phyloP scores from a whole-genome alignment of 2,113 vertebrate species.

The Mastomys natalensis region DNA sequence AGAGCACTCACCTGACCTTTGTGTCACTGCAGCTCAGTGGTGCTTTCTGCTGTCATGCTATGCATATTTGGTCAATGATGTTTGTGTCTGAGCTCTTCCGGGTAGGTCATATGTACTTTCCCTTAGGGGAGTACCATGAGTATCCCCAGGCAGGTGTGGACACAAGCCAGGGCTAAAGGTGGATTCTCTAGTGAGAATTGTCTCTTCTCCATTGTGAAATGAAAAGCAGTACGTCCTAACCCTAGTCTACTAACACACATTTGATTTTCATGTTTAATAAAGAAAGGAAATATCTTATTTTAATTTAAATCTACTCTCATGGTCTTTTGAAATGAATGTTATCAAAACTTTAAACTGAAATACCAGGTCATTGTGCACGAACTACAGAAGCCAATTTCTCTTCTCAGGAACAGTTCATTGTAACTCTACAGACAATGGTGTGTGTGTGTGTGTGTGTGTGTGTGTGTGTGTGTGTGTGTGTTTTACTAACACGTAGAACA shows the following conservation, averaged over 20 bases:
- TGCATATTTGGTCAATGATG: not conserved
- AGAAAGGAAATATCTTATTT: slow-evolving; percentile 46
- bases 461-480: not conserved
- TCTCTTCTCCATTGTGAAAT: not conserved
- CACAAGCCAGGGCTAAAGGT: not conserved
- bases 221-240: slow-evolving; percentile 37
- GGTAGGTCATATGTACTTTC: slow-evolving; percentile 53
- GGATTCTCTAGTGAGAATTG: not conserved
- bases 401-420: slow-evolving; percentile 13
- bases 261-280: slow-evolving; percentile 29
- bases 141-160: not conserved
- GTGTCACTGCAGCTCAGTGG: not conserved
- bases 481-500: not conserved
- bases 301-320: slow-evolving; percentile 9
- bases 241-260: slow-evolving; percentile 3
- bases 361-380: not conserved
- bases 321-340: slow-evolving; percentile 43
- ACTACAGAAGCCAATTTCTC: not conserved
- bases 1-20: not conserved
- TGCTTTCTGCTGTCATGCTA: not conserved
- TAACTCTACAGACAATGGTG: not conserved
- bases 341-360: slow-evolving; percentile 42
- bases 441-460: not conserved
- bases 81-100: not conserved
- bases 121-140: not conserved